Evolutionary conservation across 2,888 invertebrate species (phyloP).

Genomic region (Rhamnusium bicolor): DNA sequence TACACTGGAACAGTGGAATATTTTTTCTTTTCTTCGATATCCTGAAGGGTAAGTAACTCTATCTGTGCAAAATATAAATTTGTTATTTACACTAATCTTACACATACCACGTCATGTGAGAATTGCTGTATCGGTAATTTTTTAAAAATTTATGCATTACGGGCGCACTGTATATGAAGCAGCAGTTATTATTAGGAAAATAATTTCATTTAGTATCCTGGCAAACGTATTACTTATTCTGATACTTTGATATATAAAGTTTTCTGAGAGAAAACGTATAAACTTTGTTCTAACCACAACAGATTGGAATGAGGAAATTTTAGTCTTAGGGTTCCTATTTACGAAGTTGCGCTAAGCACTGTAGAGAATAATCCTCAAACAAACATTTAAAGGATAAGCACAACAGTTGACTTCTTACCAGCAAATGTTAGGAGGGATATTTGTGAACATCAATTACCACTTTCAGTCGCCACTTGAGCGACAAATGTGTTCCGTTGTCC

Average conservation of each 20-base stretch:
- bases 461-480: not conserved
- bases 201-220: too few relatives aligned
- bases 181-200: too few relatives aligned
- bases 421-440: not conserved
- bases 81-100: too few relatives aligned
- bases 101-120: too few relatives aligned
- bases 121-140: too few relatives aligned
- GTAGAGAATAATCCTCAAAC: not conserved
- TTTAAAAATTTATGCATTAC: too few relatives aligned
- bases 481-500: not conserved
- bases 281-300: not conserved
- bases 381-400: not conserved
- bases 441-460: not conserved
- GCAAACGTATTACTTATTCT: too few relatives aligned
- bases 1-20: too few relatives aligned
- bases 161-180: too few relatives aligned
- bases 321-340: not conserved
- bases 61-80: too few relatives aligned
- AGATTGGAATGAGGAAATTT: not conserved
- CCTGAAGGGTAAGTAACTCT: too few relatives aligned
- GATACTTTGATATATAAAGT: not conserved
- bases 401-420: slow-evolving; percentile 1
- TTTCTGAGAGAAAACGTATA: not conserved
- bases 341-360: not conserved
- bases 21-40: too few relatives aligned